Conservation (phyloP, 1,140 invertebrate species). For the Adoxophyes honmai region DNA sequence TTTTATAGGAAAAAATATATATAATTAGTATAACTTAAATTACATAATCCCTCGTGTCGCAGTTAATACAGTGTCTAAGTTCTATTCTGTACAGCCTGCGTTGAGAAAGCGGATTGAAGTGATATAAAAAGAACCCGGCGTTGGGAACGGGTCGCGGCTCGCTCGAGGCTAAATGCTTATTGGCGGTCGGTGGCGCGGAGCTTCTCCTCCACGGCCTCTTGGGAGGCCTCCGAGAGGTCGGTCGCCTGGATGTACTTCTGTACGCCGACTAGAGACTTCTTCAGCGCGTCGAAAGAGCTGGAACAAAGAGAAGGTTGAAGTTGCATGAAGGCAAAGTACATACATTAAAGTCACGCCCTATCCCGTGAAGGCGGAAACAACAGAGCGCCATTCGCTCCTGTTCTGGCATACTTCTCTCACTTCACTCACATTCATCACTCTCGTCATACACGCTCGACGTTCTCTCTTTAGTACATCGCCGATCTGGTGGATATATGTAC, state of each 20-base stretch:
- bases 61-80: slow-evolving; percentile 37
- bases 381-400: no score
- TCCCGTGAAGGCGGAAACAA: no score
- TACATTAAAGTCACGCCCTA: no score
- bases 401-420: no score
- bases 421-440: no score
- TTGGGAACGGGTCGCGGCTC: slow-evolving; percentile 20
- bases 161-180: slow-evolving; percentile 76
- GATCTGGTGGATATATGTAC: no score
- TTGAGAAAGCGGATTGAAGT: slow-evolving; percentile 51
- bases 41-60: slow-evolving; percentile 56
- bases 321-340: no score
- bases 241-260: slow-evolving; percentile 98
- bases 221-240: slow-evolving; percentile 93
- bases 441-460: no score
- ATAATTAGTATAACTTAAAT: slow-evolving; percentile 76
- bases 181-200: slow-evolving; percentile 94
- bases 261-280: slow-evolving; percentile 96
- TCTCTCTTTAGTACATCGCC: no score
- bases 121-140: slow-evolving; percentile 52
- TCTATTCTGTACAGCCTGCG: slow-evolving; percentile 40
- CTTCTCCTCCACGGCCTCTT: slow-evolving; percentile 94
- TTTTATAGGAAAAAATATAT: slow-evolving; percentile 67
- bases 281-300: slow-evolving; percentile 96
- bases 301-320: no score